Evolutionary conservation across 2,113 vertebrate genomes (phyloP).

Genomic region (Scopus umbretta): DNA sequence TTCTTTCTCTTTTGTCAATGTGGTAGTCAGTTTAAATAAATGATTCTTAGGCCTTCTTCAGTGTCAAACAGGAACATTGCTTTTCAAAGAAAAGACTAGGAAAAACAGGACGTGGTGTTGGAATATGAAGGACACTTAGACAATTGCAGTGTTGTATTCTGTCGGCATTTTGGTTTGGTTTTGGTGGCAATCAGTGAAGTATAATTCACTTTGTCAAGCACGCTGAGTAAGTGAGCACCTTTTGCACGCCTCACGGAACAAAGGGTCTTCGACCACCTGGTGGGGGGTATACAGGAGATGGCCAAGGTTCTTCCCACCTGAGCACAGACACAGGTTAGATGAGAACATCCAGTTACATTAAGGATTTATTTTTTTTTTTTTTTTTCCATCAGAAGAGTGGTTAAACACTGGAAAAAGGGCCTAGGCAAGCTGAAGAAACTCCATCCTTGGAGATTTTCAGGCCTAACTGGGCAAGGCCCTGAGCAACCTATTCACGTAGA

Average conservation of each 20-base stretch:
- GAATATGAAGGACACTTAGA: neutral
- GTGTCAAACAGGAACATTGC: neutral
- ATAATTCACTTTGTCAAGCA: neutral
- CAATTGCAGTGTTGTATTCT: neutral
- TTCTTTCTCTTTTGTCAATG: neutral
- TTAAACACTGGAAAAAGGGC: neutral
- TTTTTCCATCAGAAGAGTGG: neutral
- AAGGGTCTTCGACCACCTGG: neutral
- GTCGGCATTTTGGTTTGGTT: accelerated
- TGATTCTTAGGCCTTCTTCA: neutral
- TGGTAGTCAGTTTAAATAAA: neutral
- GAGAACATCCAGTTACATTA: too few relatives aligned
- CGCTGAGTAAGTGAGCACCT: neutral
- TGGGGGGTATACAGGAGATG: neutral
- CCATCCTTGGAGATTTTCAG: neutral
- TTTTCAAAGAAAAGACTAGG: neutral
- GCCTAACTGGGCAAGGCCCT: neutral
- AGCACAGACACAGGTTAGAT: too few relatives aligned
- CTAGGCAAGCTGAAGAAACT: neutral
- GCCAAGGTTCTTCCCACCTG: neutral
- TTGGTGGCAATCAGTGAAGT: neutral
- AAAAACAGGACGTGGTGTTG: neutral
- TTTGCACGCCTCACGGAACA: neutral
- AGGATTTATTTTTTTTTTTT: too few relatives aligned
- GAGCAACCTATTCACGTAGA: neutral